A percentile compares a stretch with the other conserved stretches of the same genome.
These are phyloP conservation scores for Hyperopisus bebe DNA, from an alignment of 2,113 vertebrate species.

Conservation along the genomic window DNA sequence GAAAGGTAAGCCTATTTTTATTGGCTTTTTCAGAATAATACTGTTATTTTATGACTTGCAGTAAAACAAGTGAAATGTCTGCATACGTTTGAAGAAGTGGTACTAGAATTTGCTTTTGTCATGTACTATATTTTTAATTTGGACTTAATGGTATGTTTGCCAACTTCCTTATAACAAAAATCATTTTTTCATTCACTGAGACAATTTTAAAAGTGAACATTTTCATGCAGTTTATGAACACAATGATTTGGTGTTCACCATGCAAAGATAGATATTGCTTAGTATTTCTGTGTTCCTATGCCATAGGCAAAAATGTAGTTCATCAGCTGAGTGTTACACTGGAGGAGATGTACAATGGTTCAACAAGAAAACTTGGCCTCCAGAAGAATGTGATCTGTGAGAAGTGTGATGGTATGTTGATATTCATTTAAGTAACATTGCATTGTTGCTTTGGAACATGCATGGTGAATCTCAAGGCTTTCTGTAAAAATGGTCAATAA, in stretches of 20 bases:
- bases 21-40: background rate
- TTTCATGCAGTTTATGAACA: background rate
- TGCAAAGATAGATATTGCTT: background rate
- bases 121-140: background rate
- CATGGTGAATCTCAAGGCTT: background rate
- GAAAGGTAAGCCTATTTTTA: slow-evolving; percentile 63
- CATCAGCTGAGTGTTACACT: slow-evolving; percentile 83
- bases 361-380: slow-evolving; percentile 83
- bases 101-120: background rate
- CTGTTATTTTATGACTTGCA: background rate
- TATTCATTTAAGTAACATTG: background rate
- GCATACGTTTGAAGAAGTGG: background rate
- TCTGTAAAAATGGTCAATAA: background rate
- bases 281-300: slow-evolving; percentile 8
- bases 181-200: background rate
- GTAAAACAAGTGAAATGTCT: background rate
- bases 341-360: slow-evolving; percentile 86
- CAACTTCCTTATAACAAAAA: background rate
- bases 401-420: slow-evolving; percentile 84
- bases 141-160: background rate
- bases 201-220: background rate
- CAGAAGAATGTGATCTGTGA: slow-evolving; percentile 93
- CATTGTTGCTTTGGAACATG: background rate
- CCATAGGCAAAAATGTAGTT: slow-evolving; percentile 85
- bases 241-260: background rate